Conservation (phyloP, 1,140 invertebrate genomes). For the Euwallacea fornicatus region DNA sequence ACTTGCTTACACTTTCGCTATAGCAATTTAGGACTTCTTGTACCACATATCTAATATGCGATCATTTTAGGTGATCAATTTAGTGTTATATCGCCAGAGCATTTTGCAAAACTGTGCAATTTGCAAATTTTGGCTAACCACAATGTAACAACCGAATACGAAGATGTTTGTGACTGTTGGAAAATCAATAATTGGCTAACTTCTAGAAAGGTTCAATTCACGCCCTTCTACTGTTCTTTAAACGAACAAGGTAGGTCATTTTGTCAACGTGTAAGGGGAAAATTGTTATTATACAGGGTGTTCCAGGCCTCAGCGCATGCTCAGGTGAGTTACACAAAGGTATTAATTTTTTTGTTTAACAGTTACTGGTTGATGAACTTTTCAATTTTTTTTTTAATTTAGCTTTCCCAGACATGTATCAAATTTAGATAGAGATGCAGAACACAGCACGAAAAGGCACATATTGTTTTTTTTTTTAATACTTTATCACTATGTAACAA, state of each 20-base stretch:
- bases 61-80: slow-evolving; percentile 21
- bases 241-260: slow-evolving; percentile 25
- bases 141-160: slow-evolving; percentile 40
- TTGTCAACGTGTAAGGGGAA: no score
- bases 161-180: slow-evolving; percentile 44
- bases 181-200: slow-evolving; percentile 42
- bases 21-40: not conserved
- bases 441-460: no score
- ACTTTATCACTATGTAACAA: no score
- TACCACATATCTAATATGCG: not conserved
- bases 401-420: no score
- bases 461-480: no score
- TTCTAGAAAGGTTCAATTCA: slow-evolving; percentile 39
- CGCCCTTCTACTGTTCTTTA: slow-evolving; percentile 38
- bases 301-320: not conserved
- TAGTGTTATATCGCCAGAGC: slow-evolving; percentile 30
- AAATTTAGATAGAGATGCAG: no score
- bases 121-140: slow-evolving; percentile 39
- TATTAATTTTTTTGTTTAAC: no score
- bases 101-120: slow-evolving; percentile 45
- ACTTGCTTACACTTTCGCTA: no score
- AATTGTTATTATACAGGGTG: slow-evolving; percentile 13
- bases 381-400: no score
- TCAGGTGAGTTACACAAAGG: no score
- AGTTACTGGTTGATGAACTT: no score